These are phyloP conservation scores for Holothuria glaberrima DNA, from an alignment of 35 echinoderm and acorn worm species.

Conservation along the genomic window DNA sequence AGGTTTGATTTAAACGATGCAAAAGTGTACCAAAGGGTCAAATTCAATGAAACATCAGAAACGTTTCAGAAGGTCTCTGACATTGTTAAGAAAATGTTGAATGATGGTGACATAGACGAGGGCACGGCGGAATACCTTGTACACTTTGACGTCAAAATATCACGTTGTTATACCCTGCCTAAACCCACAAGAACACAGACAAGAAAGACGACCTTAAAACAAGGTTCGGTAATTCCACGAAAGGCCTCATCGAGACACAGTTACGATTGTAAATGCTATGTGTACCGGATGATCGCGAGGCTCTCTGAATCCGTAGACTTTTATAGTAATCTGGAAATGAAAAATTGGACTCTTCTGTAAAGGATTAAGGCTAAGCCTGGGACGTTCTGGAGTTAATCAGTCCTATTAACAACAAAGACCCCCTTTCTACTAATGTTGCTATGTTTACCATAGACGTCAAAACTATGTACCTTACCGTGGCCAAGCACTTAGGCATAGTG, in stretches of 20 bases:
- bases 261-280: too few species aligned
- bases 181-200: slow-evolving; percentile 9
- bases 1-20: too few species aligned
- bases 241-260: not conserved
- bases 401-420: too few species aligned
- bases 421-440: not conserved
- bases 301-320: slow-evolving; percentile 4
- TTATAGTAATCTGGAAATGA: slow-evolving; percentile 18
- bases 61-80: not conserved
- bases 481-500: not conserved
- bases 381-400: too few species aligned
- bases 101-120: not conserved
- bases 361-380: too few species aligned
- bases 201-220: not conserved
- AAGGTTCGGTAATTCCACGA: not conserved
- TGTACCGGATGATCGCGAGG: too few species aligned
- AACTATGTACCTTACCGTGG: not conserved
- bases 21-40: too few species aligned
- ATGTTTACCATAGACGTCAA: too few species aligned
- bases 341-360: not conserved
- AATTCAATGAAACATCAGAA: not conserved
- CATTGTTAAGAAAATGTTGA: not conserved
- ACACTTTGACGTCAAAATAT: not conserved
- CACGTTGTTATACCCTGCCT: not conserved
- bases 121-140: slow-evolving; percentile 9